Conservation (phyloP, 2,888 invertebrate species). For the Drymonia ruficornis region DNA sequence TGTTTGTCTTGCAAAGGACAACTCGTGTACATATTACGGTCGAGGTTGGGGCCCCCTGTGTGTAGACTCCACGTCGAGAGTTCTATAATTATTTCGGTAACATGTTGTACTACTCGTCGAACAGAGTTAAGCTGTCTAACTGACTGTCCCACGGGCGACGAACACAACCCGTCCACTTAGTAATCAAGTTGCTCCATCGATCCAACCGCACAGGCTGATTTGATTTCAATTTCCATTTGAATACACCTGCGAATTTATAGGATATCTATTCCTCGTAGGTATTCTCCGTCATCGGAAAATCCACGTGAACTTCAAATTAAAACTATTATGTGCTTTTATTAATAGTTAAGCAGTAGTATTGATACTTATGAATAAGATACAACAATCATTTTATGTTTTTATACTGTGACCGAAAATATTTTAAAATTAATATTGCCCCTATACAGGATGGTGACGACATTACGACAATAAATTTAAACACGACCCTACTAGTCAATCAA, state of each 20-base stretch:
- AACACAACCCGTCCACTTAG: constrained; percentile 19
- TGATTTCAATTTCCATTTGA: constrained; percentile 4
- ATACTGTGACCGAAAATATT: too few relatives aligned
- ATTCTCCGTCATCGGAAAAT: too few relatives aligned
- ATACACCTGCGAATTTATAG: background rate
- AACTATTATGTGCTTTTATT: too few relatives aligned
- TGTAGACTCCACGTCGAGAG: constrained; percentile 9
- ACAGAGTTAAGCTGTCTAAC: constrained; percentile 13
- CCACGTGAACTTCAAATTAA: too few relatives aligned
- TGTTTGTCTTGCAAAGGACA: constrained; percentile 5
- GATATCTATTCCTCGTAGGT: background rate
- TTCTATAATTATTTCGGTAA: constrained; percentile 29
- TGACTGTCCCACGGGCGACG: constrained; percentile 20
- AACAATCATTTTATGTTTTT: too few relatives aligned
- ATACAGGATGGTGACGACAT: too few relatives aligned
- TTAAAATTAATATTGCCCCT: too few relatives aligned
- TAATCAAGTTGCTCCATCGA: constrained; percentile 15
- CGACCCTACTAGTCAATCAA: too few relatives aligned
- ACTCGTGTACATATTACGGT: background rate
- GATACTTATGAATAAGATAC: too few relatives aligned
- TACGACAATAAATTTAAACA: too few relatives aligned
- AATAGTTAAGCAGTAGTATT: too few relatives aligned
- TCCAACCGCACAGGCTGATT: constrained; percentile 3
- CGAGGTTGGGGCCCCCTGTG: background rate
- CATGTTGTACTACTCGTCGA: constrained; percentile 16